A percentile compares a stretch with the other conserved stretches of the same genome.
Evolutionary conservation across 2,888 invertebrate species (phyloP).

Genomic region (Gari tellinella): DNA sequence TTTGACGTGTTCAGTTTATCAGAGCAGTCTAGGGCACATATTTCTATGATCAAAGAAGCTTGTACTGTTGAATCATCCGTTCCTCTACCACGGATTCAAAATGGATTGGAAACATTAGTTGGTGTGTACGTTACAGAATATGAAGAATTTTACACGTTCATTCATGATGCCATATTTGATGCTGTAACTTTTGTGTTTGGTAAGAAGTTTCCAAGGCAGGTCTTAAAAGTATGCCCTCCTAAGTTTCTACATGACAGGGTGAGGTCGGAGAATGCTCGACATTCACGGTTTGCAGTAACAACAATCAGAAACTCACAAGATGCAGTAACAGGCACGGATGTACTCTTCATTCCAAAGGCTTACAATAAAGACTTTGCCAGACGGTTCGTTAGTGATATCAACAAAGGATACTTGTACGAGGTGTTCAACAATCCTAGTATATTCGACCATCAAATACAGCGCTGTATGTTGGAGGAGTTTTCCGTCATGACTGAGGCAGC

Average conservation of each 20-base stretch:
- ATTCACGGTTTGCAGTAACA: background rate
- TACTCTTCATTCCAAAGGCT: constrained; percentile 28
- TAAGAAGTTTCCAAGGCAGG: constrained; percentile 31
- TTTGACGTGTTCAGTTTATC: constrained; percentile 32
- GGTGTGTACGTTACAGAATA: constrained; percentile 41
- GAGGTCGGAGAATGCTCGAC: background rate
- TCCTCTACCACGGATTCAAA: constrained; percentile 22
- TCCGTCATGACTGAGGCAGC: constrained; percentile 5
- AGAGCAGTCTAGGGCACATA: constrained; percentile 8
- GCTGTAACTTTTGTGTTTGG: constrained; percentile 49
- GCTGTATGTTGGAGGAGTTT: constrained; percentile 16
- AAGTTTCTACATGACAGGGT: constrained; percentile 38
- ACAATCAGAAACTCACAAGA: background rate
- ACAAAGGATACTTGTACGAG: constrained; percentile 20
- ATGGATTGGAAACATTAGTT: constrained; percentile 14
- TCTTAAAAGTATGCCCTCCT: constrained; percentile 37
- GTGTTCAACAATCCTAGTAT: constrained; percentile 49
- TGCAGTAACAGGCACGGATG: constrained; percentile 11
- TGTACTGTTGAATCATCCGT: constrained; percentile 27
- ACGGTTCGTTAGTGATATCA: constrained; percentile 37
- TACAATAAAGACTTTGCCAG: constrained; percentile 21
- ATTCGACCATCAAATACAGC: constrained; percentile 11
- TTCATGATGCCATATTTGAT: constrained; percentile 52
- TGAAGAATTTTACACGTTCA: constrained; percentile 36
- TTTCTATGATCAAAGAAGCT: constrained; percentile 33